Evolutionary conservation across 2,797 vertebrate species (phyloP).

Genomic region (Tiaroga cobitis): DNA sequence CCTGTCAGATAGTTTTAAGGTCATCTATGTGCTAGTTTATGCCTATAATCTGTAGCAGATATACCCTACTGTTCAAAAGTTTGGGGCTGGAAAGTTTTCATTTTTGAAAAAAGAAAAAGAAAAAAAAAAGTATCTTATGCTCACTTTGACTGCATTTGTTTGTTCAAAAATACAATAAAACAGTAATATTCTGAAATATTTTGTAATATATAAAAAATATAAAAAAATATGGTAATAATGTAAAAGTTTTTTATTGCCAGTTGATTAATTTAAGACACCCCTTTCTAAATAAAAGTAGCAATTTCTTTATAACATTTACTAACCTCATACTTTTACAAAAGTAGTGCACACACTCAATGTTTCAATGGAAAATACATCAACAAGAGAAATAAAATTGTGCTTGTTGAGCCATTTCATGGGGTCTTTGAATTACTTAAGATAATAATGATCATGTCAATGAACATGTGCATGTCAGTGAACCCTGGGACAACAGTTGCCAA

Average conservation of each 20-base stretch:
- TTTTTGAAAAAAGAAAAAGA: background rate
- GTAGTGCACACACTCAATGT: background rate
- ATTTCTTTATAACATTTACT: background rate
- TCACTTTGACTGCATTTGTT: background rate
- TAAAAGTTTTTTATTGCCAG: background rate
- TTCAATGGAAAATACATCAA: background rate
- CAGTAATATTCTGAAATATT: background rate
- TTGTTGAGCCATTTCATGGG: background rate
- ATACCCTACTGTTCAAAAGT: background rate
- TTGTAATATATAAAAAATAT: too few species aligned
- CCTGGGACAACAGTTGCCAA: conserved; percentile 29
- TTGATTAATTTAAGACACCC: background rate
- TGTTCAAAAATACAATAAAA: background rate
- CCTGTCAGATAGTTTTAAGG: background rate
- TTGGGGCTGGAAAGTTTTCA: background rate
- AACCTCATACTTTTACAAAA: background rate
- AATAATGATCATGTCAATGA: conserved; percentile 2
- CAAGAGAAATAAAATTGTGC: background rate
- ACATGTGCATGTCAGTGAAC: conserved; percentile 27
- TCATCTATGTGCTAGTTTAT: background rate
- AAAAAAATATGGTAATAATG: too few species aligned
- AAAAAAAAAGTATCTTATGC: background rate
- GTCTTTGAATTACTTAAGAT: background rate
- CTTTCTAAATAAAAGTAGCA: background rate
- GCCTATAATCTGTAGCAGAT: background rate